phyloP scores from a whole-genome alignment of 2,113 vertebrate genomes.

The Chaetura pelagica region DNA sequence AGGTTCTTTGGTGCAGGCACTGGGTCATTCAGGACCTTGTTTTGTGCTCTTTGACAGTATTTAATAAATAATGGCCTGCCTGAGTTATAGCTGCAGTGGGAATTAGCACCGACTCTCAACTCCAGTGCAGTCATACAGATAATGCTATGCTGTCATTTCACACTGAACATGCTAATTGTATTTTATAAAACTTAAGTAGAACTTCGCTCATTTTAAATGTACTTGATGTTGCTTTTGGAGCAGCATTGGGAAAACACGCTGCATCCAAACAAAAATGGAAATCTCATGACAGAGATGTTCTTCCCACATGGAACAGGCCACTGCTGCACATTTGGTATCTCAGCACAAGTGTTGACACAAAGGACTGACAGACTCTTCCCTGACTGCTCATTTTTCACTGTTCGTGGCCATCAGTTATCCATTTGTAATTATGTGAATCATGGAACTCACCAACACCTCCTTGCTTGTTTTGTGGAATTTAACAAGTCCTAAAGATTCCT shows the following conservation, averaged over 20 bases:
- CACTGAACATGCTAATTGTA: neutral
- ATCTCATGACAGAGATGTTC: neutral
- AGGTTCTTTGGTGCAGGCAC: neutral
- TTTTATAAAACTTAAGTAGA: neutral
- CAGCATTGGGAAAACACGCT: neutral
- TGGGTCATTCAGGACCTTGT: neutral
- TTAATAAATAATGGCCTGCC: neutral
- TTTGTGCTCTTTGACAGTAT: neutral
- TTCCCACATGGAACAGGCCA: neutral
- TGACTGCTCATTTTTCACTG: neutral
- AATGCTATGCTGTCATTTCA: constrained; percentile 14
- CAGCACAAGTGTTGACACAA: neutral
- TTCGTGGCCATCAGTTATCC: neutral
- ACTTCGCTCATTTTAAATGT: neutral
- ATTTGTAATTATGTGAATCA: neutral
- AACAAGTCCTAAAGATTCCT: neutral
- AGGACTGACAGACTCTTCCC: neutral
- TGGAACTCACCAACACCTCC: neutral
- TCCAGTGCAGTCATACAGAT: neutral
- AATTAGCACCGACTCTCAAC: neutral
- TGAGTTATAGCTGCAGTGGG: neutral
- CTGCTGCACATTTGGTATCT: neutral
- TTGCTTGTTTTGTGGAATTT: neutral
- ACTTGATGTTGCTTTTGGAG: neutral
- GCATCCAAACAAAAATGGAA: neutral